Evolutionary conservation across 1,140 invertebrate genomes (phyloP), one percentile per base, ranked within the genome.

Genomic region (Manduca sexta): DNA sequence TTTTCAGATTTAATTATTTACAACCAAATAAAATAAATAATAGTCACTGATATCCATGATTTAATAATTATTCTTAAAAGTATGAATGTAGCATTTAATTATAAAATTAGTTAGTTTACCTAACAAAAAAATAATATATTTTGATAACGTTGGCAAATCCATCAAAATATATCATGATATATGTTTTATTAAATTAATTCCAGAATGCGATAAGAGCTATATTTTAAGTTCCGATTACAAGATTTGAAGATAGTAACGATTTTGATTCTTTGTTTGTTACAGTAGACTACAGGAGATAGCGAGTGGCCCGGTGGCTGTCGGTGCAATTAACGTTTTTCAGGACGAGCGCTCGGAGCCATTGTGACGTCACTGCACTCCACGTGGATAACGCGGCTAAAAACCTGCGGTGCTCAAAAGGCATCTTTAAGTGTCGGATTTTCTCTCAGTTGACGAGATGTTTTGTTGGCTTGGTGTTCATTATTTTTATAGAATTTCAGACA

Each of bases 271-370:
- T 54, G 54, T 42, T 45, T 41, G 56, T 45, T 56, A 56, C 53
- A 60, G 44, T 63, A 40, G 45, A 49, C 56, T 51, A 53, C 57
- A 57, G 60, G 35, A 56, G 53, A 52, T 57, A 54, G 49, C 45
- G 21, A 26, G 21, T 26, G 21, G 21, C 21, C 42, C 37, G 55
- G 60, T 56, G 50, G 51, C 55, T 61, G 65, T 60, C 53, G 55
- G 21, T 60, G 68, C 64, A 75, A 75, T 73, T 75, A 73, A 75
- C 67, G 63, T 69, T 66, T 74, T 74, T 67, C 60, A 70, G 64
- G 56, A 58, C 59, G 56, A 56, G 21, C 54, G 67, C 62, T 60
- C 34, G 21, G 46, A 48, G 62, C 41, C 52, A 68, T 69, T 69
- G 64, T 72, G 62, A 61, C 61, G 57, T 64, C 54, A 60, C 52